Conservation (phyloP, 2,888 invertebrate species). For the Ramazzottius varieornatus region DNA sequence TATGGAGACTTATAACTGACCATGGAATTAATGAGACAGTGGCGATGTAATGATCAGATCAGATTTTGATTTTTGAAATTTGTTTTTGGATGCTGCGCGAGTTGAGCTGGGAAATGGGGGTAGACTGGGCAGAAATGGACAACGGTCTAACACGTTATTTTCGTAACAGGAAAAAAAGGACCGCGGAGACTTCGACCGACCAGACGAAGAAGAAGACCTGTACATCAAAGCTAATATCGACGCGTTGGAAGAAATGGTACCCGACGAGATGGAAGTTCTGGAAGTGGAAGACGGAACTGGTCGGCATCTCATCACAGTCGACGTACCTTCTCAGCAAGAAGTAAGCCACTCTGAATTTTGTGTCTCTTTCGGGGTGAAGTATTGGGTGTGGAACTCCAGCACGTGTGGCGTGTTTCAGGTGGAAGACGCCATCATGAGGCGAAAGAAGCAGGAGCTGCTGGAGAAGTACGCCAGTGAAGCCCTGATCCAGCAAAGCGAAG, state of each 20-base stretch:
- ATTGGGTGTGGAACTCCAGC: too few relatives aligned
- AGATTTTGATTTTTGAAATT: neutral
- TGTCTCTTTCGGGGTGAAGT: too few relatives aligned
- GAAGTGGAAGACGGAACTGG: slow-evolving; percentile 11
- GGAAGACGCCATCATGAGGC: slow-evolving; percentile 47
- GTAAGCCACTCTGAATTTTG: slow-evolving; percentile 13
- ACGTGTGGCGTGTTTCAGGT: too few relatives aligned
- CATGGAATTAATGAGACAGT: neutral
- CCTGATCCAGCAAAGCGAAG: slow-evolving; percentile 21
- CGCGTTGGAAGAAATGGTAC: slow-evolving; percentile 10
- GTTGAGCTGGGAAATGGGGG: neutral
- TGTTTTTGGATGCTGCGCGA: neutral
- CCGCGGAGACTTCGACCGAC: neutral
- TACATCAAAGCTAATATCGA: slow-evolving; percentile 28
- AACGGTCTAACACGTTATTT: too few relatives aligned
- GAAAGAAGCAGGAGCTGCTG: slow-evolving; percentile 71
- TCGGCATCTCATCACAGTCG: slow-evolving; percentile 29
- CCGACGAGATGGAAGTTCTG: slow-evolving; percentile 9
- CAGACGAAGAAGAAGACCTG: slow-evolving; percentile 40
- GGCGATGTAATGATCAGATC: neutral
- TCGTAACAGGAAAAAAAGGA: neutral
- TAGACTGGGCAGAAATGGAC: too few relatives aligned
- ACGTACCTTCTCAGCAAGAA: slow-evolving; percentile 76
- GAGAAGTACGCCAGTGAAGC: slow-evolving; percentile 40
- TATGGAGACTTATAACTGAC: neutral